Percentiles rank a stretch among this genome's conserved stretches.
phyloP scores from a whole-genome alignment of 2,113 vertebrate genomes.

The Ptilorrhoa leucosticta region DNA sequence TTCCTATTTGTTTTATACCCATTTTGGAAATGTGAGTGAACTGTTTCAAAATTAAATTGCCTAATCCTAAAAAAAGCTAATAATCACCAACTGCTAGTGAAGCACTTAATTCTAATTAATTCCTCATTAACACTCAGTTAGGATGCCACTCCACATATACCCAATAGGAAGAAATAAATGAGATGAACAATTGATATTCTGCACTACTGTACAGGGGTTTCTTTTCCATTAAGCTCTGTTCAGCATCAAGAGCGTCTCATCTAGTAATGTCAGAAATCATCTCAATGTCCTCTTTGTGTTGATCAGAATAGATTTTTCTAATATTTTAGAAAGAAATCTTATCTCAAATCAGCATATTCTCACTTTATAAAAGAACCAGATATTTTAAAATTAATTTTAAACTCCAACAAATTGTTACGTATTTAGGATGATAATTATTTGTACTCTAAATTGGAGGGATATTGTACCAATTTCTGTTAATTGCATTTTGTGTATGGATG shows the following conservation, averaged over 20 bases:
- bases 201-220: not conserved
- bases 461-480: not conserved
- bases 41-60: slow-evolving; percentile 22
- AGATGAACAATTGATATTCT: slow-evolving; percentile 19
- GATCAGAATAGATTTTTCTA: not conserved
- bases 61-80: slow-evolving; percentile 30
- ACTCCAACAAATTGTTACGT: not conserved
- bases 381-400: not conserved
- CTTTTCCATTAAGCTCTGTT: not conserved
- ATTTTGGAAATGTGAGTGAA: not conserved
- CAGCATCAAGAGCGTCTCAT: not conserved
- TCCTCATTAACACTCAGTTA: slow-evolving; percentile 48
- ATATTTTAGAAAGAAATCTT: not conserved
- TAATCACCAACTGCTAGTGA: slow-evolving; percentile 20
- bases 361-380: not conserved
- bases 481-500: not conserved
- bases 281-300: not conserved
- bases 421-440: not conserved
- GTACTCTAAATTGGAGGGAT: not conserved
- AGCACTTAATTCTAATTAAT: slow-evolving; percentile 52
- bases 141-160: slow-evolving; percentile 31
- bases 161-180: slow-evolving; percentile 44
- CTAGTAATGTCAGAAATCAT: not conserved
- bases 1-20: not conserved
- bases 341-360: not conserved